Percentiles rank a stretch among this genome's conserved stretches.
These are phyloP conservation scores for Apteryx owenii DNA, from an alignment of 2,113 vertebrate genomes.

Conservation along the genomic window DNA sequence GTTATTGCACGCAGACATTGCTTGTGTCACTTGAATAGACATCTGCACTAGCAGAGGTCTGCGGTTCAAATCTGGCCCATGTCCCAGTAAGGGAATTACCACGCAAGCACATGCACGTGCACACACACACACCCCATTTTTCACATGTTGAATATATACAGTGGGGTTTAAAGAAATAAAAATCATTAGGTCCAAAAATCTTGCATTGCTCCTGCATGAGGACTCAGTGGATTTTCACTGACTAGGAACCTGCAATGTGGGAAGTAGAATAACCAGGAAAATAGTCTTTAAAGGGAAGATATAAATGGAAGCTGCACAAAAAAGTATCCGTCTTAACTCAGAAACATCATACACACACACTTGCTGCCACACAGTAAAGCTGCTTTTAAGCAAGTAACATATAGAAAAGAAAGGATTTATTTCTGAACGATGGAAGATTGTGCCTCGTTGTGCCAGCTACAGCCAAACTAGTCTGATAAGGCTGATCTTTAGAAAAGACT, in stretches of 20 bases:
- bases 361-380: not conserved
- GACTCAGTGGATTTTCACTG: not conserved
- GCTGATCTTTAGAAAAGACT: not conserved
- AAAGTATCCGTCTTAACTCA: not conserved
- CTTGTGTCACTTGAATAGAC: not conserved
- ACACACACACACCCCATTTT: fast-evolving
- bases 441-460: not conserved
- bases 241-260: not conserved
- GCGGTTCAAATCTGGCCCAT: not conserved
- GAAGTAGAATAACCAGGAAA: not conserved
- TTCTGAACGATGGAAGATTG: not conserved
- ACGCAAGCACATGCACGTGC: not conserved
- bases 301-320: not conserved
- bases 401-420: not conserved
- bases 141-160: not conserved
- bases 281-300: not conserved
- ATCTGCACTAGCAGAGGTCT: not conserved
- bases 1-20: not conserved
- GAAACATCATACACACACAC: not conserved
- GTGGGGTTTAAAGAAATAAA: not conserved
- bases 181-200: not conserved
- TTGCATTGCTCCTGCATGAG: not conserved
- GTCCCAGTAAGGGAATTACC: not conserved
- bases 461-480: not conserved
- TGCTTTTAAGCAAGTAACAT: not conserved